These are phyloP conservation scores for Drosophila pallidifrons DNA, from an alignment of 1,140 invertebrate genomes.

Conservation along the genomic window DNA sequence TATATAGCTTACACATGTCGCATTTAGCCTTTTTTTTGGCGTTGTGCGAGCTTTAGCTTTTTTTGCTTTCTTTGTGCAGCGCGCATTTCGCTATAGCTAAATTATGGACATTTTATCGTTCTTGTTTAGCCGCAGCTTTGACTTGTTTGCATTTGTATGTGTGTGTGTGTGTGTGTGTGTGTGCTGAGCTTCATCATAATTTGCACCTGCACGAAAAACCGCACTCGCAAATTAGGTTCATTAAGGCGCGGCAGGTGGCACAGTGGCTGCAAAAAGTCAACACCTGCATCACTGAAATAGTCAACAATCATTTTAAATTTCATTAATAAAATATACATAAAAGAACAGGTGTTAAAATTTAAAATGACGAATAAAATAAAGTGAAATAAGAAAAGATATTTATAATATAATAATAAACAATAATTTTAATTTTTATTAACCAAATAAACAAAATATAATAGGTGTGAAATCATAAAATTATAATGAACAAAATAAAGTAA, in stretches of 20 bases:
- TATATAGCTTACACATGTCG: conserved; percentile 61
- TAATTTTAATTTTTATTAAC: neutral
- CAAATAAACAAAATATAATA: neutral
- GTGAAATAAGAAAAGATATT: no score
- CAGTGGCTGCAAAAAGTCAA: conserved; percentile 28
- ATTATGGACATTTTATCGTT: conserved; percentile 28
- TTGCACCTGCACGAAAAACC: conserved; percentile 69
- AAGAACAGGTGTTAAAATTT: no score
- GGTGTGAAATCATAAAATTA: no score
- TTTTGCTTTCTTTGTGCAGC: conserved; percentile 33
- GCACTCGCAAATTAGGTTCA: conserved; percentile 69
- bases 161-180: conserved; percentile 20
- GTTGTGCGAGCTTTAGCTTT: neutral
- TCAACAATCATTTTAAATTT: neutral
- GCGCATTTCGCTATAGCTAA: conserved; percentile 16
- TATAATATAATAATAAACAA: neutral
- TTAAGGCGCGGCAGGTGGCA: conserved; percentile 34
- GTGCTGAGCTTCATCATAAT: conserved; percentile 56
- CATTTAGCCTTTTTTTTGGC: conserved; percentile 17
- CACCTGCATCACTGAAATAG: conserved; percentile 10
- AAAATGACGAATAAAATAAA: no score
- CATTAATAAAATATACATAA: neutral
- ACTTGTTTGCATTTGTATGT: conserved; percentile 35
- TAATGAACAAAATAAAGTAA: no score
- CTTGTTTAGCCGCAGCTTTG: conserved; percentile 42